Evolutionary conservation across 2,113 vertebrate species (phyloP).

Genomic region (Thamnophis sirtalis): DNA sequence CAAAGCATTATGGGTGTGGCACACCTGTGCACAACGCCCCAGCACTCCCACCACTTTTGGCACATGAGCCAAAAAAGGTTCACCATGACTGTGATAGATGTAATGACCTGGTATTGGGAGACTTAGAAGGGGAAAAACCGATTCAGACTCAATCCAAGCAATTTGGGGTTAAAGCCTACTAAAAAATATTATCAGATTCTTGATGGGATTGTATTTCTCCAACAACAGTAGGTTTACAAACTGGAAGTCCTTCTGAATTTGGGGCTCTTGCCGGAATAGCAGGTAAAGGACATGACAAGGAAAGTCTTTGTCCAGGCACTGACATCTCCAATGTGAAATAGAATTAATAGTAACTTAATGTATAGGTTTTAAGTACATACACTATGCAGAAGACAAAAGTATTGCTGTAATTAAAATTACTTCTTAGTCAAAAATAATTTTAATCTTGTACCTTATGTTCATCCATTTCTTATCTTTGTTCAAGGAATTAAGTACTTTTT

Average conservation of each 20-base stretch:
- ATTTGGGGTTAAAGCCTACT: not conserved
- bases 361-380: not conserved
- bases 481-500: conserved; percentile 83
- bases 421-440: conserved; percentile 19
- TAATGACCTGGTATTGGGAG: not conserved
- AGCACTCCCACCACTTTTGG: no score
- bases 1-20: no score
- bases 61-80: no score
- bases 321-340: not conserved
- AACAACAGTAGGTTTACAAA: not conserved
- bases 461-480: conserved; percentile 88
- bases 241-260: not conserved
- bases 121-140: not conserved
- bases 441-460: conserved; percentile 82
- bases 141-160: not conserved
- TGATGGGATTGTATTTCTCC: not conserved
- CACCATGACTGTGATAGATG: not conserved
- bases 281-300: not conserved
- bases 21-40: no score
- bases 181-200: not conserved
- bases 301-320: not conserved
- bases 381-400: not conserved
- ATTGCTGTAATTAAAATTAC: conserved; percentile 20
- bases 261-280: not conserved
- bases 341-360: not conserved